phyloP scores from a whole-genome alignment of 2,113 vertebrate species.

The Pachyramphus minor region DNA sequence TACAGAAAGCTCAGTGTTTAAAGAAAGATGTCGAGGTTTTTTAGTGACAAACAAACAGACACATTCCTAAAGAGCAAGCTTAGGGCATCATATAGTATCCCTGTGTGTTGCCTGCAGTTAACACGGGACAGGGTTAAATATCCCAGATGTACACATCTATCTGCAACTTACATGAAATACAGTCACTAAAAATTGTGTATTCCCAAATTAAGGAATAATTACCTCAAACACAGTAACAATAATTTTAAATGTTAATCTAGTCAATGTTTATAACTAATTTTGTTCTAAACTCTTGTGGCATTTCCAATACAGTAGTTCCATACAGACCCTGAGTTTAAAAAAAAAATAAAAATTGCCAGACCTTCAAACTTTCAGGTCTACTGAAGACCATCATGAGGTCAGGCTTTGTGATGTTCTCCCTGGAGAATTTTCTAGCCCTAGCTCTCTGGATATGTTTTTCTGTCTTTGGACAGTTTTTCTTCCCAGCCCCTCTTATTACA shows the following conservation, averaged over 20 bases:
- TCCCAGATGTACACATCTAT: background rate
- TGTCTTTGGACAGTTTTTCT: background rate
- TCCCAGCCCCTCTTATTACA: background rate
- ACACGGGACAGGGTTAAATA: background rate
- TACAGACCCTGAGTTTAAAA: background rate
- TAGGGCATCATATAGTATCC: background rate
- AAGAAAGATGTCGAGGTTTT: background rate
- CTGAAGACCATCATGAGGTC: background rate
- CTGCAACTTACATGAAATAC: background rate
- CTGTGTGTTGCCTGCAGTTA: background rate
- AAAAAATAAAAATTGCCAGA: background rate
- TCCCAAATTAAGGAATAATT: background rate
- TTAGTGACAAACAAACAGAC: background rate
- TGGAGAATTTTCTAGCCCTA: background rate
- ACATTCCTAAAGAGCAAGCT: background rate
- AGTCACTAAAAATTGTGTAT: background rate
- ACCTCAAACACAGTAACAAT: background rate
- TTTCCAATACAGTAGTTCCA: background rate
- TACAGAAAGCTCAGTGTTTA: background rate
- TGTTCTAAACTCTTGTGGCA: background rate
- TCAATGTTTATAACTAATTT: background rate
- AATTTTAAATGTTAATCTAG: background rate
- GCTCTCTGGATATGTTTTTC: background rate
- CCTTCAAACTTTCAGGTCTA: background rate
- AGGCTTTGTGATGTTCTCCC: background rate